Evolutionary conservation across 1,140 invertebrate genomes (phyloP).

Genomic region (Pseudomyrmex flavicornis): DNA sequence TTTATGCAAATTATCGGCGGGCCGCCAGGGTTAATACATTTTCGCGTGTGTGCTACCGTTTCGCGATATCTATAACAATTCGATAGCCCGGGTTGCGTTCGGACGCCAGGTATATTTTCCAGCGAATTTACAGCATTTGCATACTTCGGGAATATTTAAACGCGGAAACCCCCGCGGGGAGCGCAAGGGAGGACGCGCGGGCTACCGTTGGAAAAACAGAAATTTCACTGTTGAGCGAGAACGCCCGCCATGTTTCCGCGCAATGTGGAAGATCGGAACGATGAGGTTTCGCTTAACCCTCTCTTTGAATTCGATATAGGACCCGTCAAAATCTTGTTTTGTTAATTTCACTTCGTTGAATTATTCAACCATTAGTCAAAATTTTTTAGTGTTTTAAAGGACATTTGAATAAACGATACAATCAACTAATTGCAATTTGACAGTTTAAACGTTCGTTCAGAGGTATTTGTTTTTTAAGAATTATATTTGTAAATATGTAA

Average conservation of each 20-base stretch:
- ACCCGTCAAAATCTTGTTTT: background rate
- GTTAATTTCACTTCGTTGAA: conserved; percentile 6
- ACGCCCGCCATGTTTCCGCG: conserved; percentile 58
- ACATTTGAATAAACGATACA: background rate
- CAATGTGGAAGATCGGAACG: conserved; percentile 58
- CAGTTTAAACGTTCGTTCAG: too few relatives aligned
- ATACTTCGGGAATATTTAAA: conserved; percentile 61
- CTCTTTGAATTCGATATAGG: conserved; percentile 12
- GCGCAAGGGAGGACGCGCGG: background rate
- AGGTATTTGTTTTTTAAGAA: too few relatives aligned
- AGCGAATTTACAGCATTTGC: conserved; percentile 65
- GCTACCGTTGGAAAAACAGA: conserved; percentile 59
- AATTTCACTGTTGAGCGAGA: conserved; percentile 58
- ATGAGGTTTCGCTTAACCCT: conserved; percentile 45
- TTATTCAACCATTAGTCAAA: background rate
- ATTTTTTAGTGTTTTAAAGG: background rate
- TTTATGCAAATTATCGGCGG: conserved; percentile 75
- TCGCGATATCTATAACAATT: conserved; percentile 43
- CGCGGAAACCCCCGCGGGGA: conserved; percentile 50
- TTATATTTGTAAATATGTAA: too few relatives aligned
- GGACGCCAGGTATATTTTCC: conserved; percentile 56
- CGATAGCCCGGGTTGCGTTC: conserved; percentile 7
- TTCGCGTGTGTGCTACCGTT: conserved; percentile 56
- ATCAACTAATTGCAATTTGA: too few relatives aligned
- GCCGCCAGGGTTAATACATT: conserved; percentile 68